Conservation (phyloP, 2,113 vertebrate species). For the Salvelinus namaycush region DNA sequence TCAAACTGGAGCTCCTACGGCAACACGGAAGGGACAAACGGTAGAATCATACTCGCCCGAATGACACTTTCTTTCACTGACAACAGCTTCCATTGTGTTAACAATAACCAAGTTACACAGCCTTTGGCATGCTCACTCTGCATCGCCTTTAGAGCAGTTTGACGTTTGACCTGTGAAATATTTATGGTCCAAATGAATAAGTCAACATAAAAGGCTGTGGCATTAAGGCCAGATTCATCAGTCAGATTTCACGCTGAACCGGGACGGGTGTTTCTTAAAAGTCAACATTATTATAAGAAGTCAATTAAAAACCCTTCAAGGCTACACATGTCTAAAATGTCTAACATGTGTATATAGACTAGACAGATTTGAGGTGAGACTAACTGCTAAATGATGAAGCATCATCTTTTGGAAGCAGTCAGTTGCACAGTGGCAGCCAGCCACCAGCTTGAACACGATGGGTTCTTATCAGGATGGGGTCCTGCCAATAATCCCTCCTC, state of each 20-base stretch:
- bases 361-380: too few species aligned
- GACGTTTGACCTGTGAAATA: background rate
- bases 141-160: background rate
- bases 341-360: too few species aligned
- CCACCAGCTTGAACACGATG: background rate
- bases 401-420: background rate
- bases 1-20: conserved; percentile 96
- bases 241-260: background rate
- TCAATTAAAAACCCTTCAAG: too few species aligned
- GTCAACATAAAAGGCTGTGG: conserved; percentile 1
- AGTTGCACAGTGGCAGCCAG: background rate
- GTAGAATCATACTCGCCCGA: too few species aligned
- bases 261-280: background rate
- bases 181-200: background rate
- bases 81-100: too few species aligned
- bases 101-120: too few species aligned
- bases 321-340: too few species aligned
- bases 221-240: background rate
- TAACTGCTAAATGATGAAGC: too few species aligned
- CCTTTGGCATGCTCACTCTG: too few species aligned
- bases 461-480: background rate
- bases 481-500: conserved; percentile 13
- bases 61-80: background rate
- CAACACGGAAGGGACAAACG: conserved; percentile 44
- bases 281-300: background rate